Evolutionary conservation across 2,113 vertebrate species (phyloP).

Genomic region (Rhinolophus ferrumequinum): DNA sequence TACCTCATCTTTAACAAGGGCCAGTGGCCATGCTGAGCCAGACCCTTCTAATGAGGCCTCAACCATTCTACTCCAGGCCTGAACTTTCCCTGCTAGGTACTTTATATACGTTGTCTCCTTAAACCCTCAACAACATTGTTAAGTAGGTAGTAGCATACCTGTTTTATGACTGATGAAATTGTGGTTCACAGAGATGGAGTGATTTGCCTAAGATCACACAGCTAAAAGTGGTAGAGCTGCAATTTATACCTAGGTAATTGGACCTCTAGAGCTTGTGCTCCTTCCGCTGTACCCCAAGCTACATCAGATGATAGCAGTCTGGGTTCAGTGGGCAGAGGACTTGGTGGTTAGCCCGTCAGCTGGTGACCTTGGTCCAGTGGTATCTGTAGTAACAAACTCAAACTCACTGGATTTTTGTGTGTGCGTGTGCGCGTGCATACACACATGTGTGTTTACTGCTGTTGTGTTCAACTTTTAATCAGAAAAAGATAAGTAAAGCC

Average conservation of each 20-base stretch:
- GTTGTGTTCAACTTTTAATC: slow-evolving; percentile 15
- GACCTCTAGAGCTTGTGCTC: background rate
- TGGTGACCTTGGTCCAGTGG: slow-evolving; percentile 38
- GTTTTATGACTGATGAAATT: slow-evolving; percentile 24
- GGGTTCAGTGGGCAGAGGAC: slow-evolving; percentile 10
- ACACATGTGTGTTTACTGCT: background rate
- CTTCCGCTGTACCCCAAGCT: background rate
- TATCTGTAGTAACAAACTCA: slow-evolving; percentile 42
- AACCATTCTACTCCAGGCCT: background rate
- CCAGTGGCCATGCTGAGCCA: background rate
- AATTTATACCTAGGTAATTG: slow-evolving; percentile 5
- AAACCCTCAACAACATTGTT: background rate
- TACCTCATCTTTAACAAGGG: slow-evolving; percentile 1
- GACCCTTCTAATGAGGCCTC: slow-evolving; percentile 19
- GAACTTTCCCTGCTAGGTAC: background rate
- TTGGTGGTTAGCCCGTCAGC: background rate
- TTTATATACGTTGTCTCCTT: slow-evolving; percentile 23
- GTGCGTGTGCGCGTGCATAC: background rate
- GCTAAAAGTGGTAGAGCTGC: slow-evolving; percentile 21
- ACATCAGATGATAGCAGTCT: slow-evolving; percentile 21
- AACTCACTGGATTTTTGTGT: slow-evolving; percentile 41
- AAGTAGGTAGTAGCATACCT: background rate
- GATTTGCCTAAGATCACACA: slow-evolving; percentile 32
- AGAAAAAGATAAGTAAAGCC: slow-evolving; percentile 56
- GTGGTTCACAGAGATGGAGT: background rate